Percentiles rank a stretch among this genome's conserved stretches.
Evolutionary conservation across 2,888 invertebrate genomes (phyloP).

Genomic region (Chironomus tentans): DNA sequence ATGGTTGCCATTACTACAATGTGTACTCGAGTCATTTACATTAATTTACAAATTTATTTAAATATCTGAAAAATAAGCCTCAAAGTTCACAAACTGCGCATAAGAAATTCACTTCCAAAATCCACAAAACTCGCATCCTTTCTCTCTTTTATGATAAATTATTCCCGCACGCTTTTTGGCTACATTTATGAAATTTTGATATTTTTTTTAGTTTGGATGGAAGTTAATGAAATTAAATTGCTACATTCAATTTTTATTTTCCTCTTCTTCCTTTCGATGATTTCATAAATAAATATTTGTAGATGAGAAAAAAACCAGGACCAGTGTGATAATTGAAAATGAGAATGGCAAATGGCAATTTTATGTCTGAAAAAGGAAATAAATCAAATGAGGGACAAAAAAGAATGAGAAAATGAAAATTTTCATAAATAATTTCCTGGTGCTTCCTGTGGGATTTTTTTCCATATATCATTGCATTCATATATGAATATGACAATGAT

Average conservation of each 20-base stretch:
- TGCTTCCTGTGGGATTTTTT: not conserved
- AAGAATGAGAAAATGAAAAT: not conserved
- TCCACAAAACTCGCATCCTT: too few relatives aligned
- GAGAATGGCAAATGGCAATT: not conserved
- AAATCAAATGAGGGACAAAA: not conserved
- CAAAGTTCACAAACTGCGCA: too few relatives aligned
- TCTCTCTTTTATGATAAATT: too few relatives aligned
- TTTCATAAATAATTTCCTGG: slow-evolving; percentile 7
- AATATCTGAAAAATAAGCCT: too few relatives aligned
- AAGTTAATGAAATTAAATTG: slow-evolving; percentile 9
- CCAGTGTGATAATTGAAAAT: not conserved
- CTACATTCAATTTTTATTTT: not conserved
- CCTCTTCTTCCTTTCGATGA: not conserved
- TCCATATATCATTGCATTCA: too few relatives aligned
- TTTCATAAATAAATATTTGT: not conserved
- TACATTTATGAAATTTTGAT: not conserved
- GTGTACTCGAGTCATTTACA: too few relatives aligned
- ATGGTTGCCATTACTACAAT: too few relatives aligned
- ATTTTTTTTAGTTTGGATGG: not conserved
- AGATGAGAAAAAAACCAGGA: not conserved
- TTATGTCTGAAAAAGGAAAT: not conserved
- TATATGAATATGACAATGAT: too few relatives aligned
- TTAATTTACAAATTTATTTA: too few relatives aligned
- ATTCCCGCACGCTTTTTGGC: not conserved
- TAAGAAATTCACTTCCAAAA: too few relatives aligned